Evolutionary conservation across 64 coral and sea anemone genomes (phyloP).

Genomic region (Porites lutea): DNA sequence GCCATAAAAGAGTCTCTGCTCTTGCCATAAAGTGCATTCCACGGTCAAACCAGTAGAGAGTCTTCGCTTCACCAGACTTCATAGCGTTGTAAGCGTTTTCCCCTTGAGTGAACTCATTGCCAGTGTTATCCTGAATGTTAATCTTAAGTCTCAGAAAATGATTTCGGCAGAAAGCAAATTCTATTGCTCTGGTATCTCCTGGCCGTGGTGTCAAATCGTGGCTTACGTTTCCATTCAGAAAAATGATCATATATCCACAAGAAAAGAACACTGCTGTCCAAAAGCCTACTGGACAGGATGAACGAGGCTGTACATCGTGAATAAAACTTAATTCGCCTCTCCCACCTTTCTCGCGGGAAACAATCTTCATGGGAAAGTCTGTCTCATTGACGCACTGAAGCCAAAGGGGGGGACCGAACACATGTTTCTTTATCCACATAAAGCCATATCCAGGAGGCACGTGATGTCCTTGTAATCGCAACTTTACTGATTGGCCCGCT

Average conservation of each 20-base stretch:
- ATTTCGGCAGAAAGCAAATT: slow-evolving; percentile 20
- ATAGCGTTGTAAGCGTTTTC: not conserved
- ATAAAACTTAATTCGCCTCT: not conserved
- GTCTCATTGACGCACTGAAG: slow-evolving; percentile 38
- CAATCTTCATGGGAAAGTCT: slow-evolving; percentile 46
- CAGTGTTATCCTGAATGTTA: slow-evolving; percentile 34
- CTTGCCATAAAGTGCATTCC: not conserved
- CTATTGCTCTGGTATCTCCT: not conserved
- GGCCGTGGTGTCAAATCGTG: not conserved
- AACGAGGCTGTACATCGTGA: not conserved
- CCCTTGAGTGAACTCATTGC: not conserved
- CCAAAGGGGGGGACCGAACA: not conserved
- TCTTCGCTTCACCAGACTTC: not conserved
- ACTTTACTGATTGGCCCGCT: not conserved
- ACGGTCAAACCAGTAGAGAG: not conserved
- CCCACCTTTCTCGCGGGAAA: not conserved
- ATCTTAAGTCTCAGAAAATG: not conserved
- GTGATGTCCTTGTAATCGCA: not conserved
- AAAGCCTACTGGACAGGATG: not conserved
- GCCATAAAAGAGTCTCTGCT: too few species aligned
- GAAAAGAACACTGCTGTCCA: not conserved
- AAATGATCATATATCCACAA: not conserved
- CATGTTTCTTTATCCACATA: too few species aligned
- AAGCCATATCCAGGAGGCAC: too few species aligned
- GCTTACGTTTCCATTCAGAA: not conserved